phyloP scores from a whole-genome alignment of 2,888 invertebrate species.

The Muschampia plurimacula region DNA sequence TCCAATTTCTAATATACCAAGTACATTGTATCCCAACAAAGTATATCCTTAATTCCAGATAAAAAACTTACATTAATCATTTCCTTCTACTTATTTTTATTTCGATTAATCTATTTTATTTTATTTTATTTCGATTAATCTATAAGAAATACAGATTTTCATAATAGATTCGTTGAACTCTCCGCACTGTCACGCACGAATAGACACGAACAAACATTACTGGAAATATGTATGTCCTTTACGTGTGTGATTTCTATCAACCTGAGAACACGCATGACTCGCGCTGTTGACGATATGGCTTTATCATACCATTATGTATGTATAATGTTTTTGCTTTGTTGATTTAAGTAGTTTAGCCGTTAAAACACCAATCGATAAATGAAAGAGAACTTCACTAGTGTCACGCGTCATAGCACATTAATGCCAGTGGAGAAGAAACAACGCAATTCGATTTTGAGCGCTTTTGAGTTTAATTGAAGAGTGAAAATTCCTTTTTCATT shows the following conservation, averaged over 20 bases:
- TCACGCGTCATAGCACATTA: too few species aligned
- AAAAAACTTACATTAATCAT: background rate
- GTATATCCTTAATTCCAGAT: background rate
- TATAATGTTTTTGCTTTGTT: too few species aligned
- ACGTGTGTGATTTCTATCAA: constrained; percentile 7
- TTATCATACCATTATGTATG: constrained; percentile 12
- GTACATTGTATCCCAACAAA: too few species aligned
- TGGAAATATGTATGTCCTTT: constrained; percentile 15
- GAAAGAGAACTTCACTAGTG: too few species aligned
- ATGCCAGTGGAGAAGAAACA: too few species aligned
- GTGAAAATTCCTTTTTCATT: too few species aligned
- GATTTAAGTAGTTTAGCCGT: too few species aligned
- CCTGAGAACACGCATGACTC: constrained; percentile 10
- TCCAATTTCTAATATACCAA: too few species aligned
- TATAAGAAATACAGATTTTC: background rate
- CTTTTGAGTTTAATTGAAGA: too few species aligned
- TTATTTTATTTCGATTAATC: too few species aligned
- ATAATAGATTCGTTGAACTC: constrained; percentile 8
- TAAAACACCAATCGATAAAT: too few species aligned
- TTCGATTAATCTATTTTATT: background rate
- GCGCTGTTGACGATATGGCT: constrained; percentile 5
- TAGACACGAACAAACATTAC: constrained; percentile 2
- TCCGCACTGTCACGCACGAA: constrained; percentile 3
- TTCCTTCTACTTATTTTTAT: background rate
- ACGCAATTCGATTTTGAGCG: too few species aligned